Base-by-base conservation (phyloP, 1,140 invertebrate genomes). In the Papilio helenus region DNA sequence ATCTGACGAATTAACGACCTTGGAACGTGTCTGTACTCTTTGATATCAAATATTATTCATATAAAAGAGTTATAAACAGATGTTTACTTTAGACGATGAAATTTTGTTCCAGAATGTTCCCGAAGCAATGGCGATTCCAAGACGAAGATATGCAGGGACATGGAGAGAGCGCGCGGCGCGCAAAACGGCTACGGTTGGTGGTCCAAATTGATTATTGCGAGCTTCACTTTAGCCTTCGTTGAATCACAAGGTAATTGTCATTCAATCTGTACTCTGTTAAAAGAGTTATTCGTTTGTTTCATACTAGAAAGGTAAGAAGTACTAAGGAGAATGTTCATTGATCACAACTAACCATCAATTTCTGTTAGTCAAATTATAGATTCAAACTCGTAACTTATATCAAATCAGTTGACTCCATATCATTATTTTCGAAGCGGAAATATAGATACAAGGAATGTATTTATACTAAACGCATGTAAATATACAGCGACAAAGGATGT, bases 11-110 rank as follows among this genome's bases (percentile, higher is more conserved):
- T 84, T 80, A 81, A 85, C 80, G 72, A 72, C 79, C 74, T 76
- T 78, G 79, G 79, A 49, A 79, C 81, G 72, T 80, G 79, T 79
- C 80, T 79, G 73, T 61, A 51, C 76, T 77, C 81, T 86, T 86
- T 83, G 82, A 85, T 86, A 86, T 83, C 79, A 79, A 81, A 81
- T 71, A 74, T 72, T 81, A 82, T 73, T 42, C 71, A 78, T 81
- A 78, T 83, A 82, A 81, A 78, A 39, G 44, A 72, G 61, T 76
- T 61, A 80, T 86, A 82, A 79, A 84, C 80, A 46, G 80, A 73
- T 81, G 82, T 84, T 81, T 83, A 83, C 14, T 46, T 5, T 61
- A 61, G n/a, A 61, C 55, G n/a, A 23, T 61, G 23, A 65, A 65
- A 65, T 65, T 26, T 65, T 26, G 61, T 68, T 68, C 26, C 26